These are phyloP conservation scores for Notothenia coriiceps DNA, from an alignment of 2,113 vertebrate genomes.

Conservation along the genomic window DNA sequence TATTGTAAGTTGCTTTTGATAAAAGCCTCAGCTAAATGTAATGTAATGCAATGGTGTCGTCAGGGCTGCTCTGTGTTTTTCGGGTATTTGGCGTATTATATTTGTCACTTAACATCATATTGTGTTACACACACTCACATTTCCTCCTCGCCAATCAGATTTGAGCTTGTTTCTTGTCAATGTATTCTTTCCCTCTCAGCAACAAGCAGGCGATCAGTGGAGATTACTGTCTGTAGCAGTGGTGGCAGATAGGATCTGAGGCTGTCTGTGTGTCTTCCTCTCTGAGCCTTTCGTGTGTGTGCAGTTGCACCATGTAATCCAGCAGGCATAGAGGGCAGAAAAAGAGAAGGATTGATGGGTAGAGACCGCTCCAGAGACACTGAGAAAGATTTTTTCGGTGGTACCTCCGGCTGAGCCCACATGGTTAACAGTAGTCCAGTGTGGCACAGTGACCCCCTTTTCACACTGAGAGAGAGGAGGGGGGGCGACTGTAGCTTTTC, in stretches of 20 bases:
- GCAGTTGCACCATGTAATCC: conserved; percentile 7
- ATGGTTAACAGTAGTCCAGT: conserved; percentile 49
- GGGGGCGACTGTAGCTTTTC: conserved; percentile 37
- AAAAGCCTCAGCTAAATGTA: background rate
- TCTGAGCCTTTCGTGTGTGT: background rate
- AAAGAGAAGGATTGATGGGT: conserved; percentile 30
- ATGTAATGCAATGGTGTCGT: conserved; percentile 20
- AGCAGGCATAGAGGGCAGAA: background rate
- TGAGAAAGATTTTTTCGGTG: conserved; percentile 16
- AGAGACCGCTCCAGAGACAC: conserved; percentile 20
- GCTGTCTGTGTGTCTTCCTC: background rate
- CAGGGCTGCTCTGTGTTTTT: background rate
- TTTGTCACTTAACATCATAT: background rate
- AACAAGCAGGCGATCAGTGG: conserved; percentile 32
- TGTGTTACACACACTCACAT: background rate
- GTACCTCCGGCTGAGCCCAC: conserved; percentile 23
- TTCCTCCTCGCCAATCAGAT: background rate
- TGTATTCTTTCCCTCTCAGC: background rate
- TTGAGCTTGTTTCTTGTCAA: background rate
- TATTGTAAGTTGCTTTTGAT: too few relatives aligned
- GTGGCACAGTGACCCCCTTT: conserved; percentile 73
- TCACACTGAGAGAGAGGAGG: conserved; percentile 38
- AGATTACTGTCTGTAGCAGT: background rate
- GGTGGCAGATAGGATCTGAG: conserved; percentile 5
- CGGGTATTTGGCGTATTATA: conserved; percentile 12